phyloP scores from a whole-genome alignment of 2,113 vertebrate species.

The Callipepla squamata region DNA sequence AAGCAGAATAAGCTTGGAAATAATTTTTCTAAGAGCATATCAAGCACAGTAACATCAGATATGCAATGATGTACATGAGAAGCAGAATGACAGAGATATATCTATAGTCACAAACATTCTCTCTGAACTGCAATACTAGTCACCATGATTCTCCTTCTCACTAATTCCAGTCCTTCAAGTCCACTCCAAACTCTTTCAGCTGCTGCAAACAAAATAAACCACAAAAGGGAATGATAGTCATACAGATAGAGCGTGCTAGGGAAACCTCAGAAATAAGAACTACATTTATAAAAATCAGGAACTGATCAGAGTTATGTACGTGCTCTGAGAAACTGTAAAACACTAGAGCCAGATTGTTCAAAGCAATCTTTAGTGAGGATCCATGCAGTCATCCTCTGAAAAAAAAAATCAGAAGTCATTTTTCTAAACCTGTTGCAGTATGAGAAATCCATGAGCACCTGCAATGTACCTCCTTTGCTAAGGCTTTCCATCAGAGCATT shows the following conservation, averaged over 20 bases:
- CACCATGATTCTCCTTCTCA: background rate
- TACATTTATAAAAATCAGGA: background rate
- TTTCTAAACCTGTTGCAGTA: background rate
- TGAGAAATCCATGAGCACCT: background rate
- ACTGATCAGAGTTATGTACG: background rate
- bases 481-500: background rate
- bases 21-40: background rate
- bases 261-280: background rate
- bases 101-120: background rate
- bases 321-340: background rate
- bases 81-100: background rate
- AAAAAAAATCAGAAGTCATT: background rate
- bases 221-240: background rate
- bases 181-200: background rate
- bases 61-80: background rate
- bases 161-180: background rate
- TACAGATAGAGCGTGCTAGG: accelerated
- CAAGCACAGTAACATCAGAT: background rate
- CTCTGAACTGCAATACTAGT: background rate
- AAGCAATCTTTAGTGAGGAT: background rate
- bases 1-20: background rate
- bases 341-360: background rate
- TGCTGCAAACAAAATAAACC: background rate
- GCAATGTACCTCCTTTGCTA: background rate
- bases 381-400: accelerated